A percentile compares a stretch with the other conserved stretches of the same genome.
phyloP scores from a whole-genome alignment of 1,140 invertebrate species.

The Globodera ellingtonae region DNA sequence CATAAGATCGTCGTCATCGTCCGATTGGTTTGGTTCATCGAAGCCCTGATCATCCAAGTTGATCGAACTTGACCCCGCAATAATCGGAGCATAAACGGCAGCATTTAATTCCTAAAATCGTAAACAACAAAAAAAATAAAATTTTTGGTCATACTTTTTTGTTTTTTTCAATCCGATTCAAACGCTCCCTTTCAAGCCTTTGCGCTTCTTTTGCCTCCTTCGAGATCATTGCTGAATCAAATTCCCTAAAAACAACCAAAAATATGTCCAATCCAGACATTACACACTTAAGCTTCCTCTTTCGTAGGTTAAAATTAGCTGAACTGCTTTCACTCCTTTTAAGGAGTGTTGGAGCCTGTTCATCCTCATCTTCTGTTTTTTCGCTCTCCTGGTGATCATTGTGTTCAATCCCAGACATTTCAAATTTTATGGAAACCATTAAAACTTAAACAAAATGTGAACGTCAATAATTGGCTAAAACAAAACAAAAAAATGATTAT shows the following conservation, averaged over 20 bases:
- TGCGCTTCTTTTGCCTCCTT: conserved; percentile 37
- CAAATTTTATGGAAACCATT: not conserved
- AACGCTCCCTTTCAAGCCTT: conserved; percentile 39
- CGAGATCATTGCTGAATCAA: conserved; percentile 10
- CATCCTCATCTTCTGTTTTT: not conserved
- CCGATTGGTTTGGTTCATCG: not conserved
- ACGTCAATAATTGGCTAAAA: not conserved
- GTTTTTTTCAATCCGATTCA: conserved; percentile 50
- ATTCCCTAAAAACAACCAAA: not conserved
- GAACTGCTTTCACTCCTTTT: not conserved
- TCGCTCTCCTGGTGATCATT: not conserved
- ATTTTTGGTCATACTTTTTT: conserved; percentile 2
- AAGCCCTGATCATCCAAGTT: not conserved
- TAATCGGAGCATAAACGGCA: conserved; percentile 32
- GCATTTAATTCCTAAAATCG: conserved; percentile 28
- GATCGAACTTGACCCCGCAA: not conserved
- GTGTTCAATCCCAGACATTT: not conserved
- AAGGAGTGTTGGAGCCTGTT: not conserved
- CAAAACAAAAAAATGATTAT: not conserved
- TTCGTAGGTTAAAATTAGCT: not conserved
- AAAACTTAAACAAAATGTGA: not conserved
- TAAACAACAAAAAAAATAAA: not conserved
- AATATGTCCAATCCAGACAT: not conserved
- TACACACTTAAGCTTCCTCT: not conserved
- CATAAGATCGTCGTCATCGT: conserved; percentile 32